Conservation (phyloP, 2,113 vertebrate genomes). For the Ammodytes marinus region DNA sequence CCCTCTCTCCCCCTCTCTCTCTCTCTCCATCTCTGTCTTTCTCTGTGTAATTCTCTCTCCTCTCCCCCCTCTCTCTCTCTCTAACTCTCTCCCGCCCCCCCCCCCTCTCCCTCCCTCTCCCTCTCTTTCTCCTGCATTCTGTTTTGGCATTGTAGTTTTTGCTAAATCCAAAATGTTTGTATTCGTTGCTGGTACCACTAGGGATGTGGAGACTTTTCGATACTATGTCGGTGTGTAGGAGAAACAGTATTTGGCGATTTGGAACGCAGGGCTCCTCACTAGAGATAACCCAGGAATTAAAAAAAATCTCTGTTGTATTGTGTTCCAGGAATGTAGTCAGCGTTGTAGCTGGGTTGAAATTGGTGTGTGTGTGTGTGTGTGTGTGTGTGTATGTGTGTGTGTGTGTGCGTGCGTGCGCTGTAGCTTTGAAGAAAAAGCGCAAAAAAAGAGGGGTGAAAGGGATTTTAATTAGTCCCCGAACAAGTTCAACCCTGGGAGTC, state of each 20-base stretch:
- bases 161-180: neutral
- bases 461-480: constrained; percentile 51
- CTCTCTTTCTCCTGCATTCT: neutral
- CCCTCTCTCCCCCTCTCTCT: neutral
- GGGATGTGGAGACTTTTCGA: too few relatives aligned
- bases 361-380: too few relatives aligned
- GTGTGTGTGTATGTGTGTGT: too few relatives aligned
- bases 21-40: neutral
- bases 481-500: neutral
- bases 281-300: neutral
- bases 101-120: neutral
- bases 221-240: neutral
- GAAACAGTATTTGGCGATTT: neutral
- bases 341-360: too few relatives aligned
- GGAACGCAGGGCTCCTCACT: neutral
- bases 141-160: neutral
- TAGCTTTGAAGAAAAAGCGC: constrained; percentile 6
- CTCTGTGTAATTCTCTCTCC: neutral
- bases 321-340: neutral
- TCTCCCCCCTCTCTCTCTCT: neutral
- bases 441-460: constrained; percentile 11
- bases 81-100: neutral
- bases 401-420: neutral
- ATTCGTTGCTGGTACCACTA: too few relatives aligned
- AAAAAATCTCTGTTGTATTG: neutral